Conservation (phyloP, 2,797 vertebrate species). For the Nothura maculosa region DNA sequence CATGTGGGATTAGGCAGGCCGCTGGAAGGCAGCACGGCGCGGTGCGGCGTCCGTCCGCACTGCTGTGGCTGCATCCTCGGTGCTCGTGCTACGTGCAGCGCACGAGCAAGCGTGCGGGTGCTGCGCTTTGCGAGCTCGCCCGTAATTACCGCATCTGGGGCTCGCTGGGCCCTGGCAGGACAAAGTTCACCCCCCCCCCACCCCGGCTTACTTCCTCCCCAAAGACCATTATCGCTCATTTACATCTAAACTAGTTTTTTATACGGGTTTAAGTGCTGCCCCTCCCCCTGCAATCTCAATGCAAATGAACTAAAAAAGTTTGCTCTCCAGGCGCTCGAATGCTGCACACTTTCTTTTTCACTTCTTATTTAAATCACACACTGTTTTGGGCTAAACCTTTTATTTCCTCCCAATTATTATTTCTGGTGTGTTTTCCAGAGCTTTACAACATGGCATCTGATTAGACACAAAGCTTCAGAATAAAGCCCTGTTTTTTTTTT, state of each 20-base stretch:
- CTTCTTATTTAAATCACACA: constrained; percentile 83
- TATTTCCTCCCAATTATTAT: constrained; percentile 85
- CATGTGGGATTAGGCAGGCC: constrained; percentile 44
- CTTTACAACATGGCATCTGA: constrained; percentile 83
- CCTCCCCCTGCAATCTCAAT: constrained; percentile 79
- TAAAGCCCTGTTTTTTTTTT: constrained; percentile 66
- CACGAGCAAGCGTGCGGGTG: too few species aligned
- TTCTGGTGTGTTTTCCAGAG: constrained; percentile 85
- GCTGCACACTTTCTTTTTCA: constrained; percentile 79
- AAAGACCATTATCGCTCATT: constrained; percentile 82
- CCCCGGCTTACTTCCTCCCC: constrained; percentile 66
- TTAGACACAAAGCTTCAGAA: constrained; percentile 82
- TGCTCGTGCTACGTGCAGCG: too few species aligned
- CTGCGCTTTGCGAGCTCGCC: constrained; percentile 52
- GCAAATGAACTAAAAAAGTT: constrained; percentile 82
- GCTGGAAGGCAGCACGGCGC: constrained; percentile 28
- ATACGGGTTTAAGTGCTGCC: constrained; percentile 78
- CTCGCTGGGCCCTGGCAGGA: constrained; percentile 32
- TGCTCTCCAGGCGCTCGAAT: constrained; percentile 79
- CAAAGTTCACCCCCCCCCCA: constrained; percentile 66
- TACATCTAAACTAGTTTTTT: constrained; percentile 85
- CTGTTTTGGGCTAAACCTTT: constrained; percentile 84
- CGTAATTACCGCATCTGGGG: constrained; percentile 54
- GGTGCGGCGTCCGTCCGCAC: constrained; percentile 13
- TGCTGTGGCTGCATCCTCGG: constrained; percentile 19